A percentile compares a stretch with the other conserved stretches of the same genome.
Evolutionary conservation across 2,888 invertebrate species (phyloP).

Genomic region (Apamea anceps): DNA sequence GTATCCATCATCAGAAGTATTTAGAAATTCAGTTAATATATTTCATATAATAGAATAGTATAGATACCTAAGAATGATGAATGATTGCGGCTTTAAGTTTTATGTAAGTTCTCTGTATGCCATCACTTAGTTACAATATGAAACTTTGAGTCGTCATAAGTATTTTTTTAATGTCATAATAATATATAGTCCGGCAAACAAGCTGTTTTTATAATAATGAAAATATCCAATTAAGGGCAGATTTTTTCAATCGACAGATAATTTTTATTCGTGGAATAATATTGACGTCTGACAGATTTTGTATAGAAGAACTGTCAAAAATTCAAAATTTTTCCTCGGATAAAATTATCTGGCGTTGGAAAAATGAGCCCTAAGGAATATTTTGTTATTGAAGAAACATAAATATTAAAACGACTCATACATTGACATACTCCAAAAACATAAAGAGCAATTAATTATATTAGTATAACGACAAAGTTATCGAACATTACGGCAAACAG

Average conservation of each 20-base stretch:
- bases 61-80: background rate
- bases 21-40: background rate
- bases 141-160: background rate
- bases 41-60: background rate
- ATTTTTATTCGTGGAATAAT: too few species aligned
- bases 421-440: constrained; percentile 3
- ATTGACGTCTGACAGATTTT: too few species aligned
- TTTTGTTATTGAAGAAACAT: background rate
- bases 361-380: too few species aligned
- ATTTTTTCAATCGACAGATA: too few species aligned
- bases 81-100: background rate
- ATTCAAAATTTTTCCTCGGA: too few species aligned
- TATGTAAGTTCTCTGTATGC: background rate
- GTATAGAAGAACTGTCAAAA: too few species aligned
- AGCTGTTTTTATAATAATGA: background rate
- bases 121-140: background rate
- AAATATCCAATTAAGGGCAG: background rate
- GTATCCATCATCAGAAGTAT: background rate
- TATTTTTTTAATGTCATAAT: background rate
- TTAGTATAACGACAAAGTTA: background rate
- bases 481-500: constrained; percentile 2
- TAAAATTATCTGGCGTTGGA: too few species aligned
- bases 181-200: background rate
- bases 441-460: constrained; percentile 7
- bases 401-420: background rate